Evolutionary conservation across 1,140 invertebrate genomes (phyloP).

Genomic region (Hetaerina americana): DNA sequence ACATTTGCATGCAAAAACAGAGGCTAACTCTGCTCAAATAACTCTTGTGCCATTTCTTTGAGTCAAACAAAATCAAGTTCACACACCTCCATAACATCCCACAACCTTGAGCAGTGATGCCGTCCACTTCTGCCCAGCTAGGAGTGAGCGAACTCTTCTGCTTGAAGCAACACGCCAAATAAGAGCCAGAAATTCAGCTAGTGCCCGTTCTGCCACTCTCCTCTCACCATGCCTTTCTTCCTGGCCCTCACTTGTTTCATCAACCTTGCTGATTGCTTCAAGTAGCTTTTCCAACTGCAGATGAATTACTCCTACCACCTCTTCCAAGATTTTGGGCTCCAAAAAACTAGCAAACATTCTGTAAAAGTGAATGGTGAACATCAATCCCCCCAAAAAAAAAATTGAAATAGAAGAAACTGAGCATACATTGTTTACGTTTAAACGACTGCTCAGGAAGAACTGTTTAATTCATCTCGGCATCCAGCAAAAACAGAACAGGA

Average conservation of each 20-base stretch:
- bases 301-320: conserved; percentile 31
- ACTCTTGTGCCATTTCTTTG: too few species aligned
- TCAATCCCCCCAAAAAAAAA: not conserved
- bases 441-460: not conserved
- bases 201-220: conserved; percentile 20
- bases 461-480: not conserved
- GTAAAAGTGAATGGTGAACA: conserved; percentile 17
- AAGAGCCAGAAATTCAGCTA: conserved; percentile 44
- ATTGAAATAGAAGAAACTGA: not conserved
- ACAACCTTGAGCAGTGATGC: conserved; percentile 32
- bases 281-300: conserved; percentile 27
- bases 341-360: conserved; percentile 37
- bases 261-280: conserved; percentile 4
- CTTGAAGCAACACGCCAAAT: conserved; percentile 35
- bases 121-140: conserved; percentile 37
- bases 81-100: conserved; percentile 16
- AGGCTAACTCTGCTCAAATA: too few species aligned
- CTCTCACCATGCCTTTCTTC: conserved; percentile 12
- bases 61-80: too few species aligned
- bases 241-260: conserved; percentile 14
- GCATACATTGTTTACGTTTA: not conserved
- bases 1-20: too few species aligned
- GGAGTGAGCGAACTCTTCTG: conserved; percentile 27
- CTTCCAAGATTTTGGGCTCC: conserved; percentile 29
- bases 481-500: too few species aligned